phyloP scores from a whole-genome alignment of 1,140 invertebrate genomes.

The Neodiprion lecontei region DNA sequence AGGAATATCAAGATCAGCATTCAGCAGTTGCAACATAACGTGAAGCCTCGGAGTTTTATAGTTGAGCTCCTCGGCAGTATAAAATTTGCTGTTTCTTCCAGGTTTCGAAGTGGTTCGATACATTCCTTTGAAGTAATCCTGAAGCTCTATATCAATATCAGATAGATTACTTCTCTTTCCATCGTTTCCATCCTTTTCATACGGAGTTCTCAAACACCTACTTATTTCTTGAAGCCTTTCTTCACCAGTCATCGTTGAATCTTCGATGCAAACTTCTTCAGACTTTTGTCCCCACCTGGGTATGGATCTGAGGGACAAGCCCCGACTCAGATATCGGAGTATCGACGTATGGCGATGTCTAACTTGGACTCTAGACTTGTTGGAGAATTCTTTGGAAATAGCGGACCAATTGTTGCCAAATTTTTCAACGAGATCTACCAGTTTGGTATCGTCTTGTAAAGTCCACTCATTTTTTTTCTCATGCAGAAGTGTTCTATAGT shows the following conservation, averaged over 20 bases:
- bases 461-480: constrained; percentile 56
- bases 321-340: constrained; percentile 36
- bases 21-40: constrained; percentile 36
- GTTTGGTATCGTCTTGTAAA: constrained; percentile 52
- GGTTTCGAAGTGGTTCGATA: constrained; percentile 1
- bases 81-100: constrained; percentile 26
- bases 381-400: constrained; percentile 52
- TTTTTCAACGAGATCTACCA: constrained; percentile 51
- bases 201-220: constrained; percentile 36
- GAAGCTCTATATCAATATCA: background rate
- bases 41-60: constrained; percentile 35
- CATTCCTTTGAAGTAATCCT: constrained; percentile 10
- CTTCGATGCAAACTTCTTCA: background rate
- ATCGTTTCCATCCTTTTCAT: background rate
- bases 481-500: constrained; percentile 58
- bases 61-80: constrained; percentile 26
- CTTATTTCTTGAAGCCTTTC: background rate
- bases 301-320: constrained; percentile 32
- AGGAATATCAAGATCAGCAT: constrained; percentile 39
- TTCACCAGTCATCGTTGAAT: background rate
- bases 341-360: constrained; percentile 59
- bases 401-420: constrained; percentile 57
- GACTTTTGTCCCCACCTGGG: constrained; percentile 23
- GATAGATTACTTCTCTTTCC: background rate
- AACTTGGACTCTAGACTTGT: constrained; percentile 59